Evolutionary conservation across 2,888 invertebrate species (phyloP).

Genomic region (Clanis bilineata): DNA sequence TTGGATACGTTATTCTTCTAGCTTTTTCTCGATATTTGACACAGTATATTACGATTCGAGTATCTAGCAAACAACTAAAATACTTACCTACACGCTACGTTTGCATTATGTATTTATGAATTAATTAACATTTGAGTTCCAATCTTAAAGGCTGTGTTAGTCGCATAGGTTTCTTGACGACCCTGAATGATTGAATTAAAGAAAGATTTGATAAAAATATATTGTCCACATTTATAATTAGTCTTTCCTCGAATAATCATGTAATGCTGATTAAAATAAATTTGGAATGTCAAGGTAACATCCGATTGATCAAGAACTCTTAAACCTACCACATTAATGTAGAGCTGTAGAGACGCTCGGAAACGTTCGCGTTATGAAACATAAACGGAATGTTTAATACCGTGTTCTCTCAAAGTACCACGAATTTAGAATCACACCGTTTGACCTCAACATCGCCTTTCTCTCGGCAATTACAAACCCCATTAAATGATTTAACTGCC

Average conservation of each 20-base stretch:
- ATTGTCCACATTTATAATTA: not conserved
- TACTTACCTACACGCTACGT: not conserved
- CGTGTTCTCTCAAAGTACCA: not conserved
- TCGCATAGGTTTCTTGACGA: not conserved
- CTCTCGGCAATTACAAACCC: not conserved
- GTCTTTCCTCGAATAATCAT: not conserved
- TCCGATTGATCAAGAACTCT: not conserved
- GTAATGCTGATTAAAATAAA: not conserved
- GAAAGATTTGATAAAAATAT: not conserved
- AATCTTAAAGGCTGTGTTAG: not conserved
- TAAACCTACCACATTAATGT: not conserved
- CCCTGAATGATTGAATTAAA: not conserved
- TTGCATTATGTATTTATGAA: not conserved
- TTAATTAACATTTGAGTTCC: not conserved
- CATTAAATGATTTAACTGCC: not conserved
- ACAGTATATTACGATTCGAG: too few relatives aligned
- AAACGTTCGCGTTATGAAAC: too few relatives aligned
- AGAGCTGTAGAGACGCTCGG: not conserved
- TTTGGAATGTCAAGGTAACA: not conserved
- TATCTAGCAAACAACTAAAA: not conserved
- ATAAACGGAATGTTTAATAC: not conserved
- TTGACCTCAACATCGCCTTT: conserved; percentile 5
- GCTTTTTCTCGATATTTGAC: too few relatives aligned
- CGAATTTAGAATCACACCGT: not conserved
- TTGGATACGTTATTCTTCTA: too few relatives aligned